Base-by-base conservation (phyloP, 1,140 invertebrate genomes). In the Drosophila arawakana region DNA sequence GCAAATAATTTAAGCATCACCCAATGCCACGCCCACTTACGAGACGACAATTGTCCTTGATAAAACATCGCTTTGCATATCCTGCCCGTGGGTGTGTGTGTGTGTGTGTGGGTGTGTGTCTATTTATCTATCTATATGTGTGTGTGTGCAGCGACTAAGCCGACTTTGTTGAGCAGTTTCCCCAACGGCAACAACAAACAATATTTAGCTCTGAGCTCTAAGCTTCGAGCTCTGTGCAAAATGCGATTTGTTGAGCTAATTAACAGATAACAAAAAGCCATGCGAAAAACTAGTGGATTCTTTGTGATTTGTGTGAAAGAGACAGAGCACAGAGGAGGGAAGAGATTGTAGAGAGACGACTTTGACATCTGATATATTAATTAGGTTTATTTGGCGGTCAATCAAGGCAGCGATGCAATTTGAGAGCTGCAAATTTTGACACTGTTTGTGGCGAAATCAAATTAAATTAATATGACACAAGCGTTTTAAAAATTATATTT, bases 1-100 rank as follows among this genome's bases (percentile, higher is more conserved):
- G 82, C 82, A 86, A 86, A 86, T 86, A 86, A 70, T 76, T 76
- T 73, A 79, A 82, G 69, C 76, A 68, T 43, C 60, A 35, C 52
- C 67, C 70, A 66, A 59, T 60, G 60, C 50, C 30, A 62, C 59
- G 35, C 52, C 30, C 52, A 54, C 44, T 37, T 21, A 11, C 30
- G 25, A 52, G 35, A 73, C 39, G 8, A 60, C 41, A 55, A 47
- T 54, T 49, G 71, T 59, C 63, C 65, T 73, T 73, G 65, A 46
- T 7, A 37, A 18, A 10, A 34, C 57, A 41, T 44, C 34, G 37
- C 52, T 63, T 55, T 55, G 50, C 50, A 65, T 65, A 55, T 46
- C 11, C 41, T 11, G 2, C 39, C 18, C 5, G 25, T 30, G 25
- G 25, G 3, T 30, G 25, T 30, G 25, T 30, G 6, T 25, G n/a